Conservation (phyloP, 2,888 invertebrate species). For the Punctoribates punctum region DNA sequence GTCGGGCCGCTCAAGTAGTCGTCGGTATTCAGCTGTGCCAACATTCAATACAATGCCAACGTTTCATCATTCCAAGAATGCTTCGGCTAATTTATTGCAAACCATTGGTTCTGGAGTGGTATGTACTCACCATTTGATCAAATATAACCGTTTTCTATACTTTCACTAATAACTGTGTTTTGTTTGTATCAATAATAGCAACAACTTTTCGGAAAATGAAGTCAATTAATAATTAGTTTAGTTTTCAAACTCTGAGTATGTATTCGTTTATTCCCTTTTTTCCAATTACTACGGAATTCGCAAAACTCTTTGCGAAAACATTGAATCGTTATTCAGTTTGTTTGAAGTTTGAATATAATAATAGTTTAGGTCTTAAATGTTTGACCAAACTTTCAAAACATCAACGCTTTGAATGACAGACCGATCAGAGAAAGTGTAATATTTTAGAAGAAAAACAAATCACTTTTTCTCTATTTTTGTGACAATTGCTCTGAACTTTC, state of each 20-base stretch:
- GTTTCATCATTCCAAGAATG: conserved; percentile 40
- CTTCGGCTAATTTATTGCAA: conserved; percentile 65
- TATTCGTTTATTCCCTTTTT: too few species aligned
- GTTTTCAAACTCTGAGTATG: background rate
- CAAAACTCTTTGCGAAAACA: too few species aligned
- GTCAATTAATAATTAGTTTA: conserved; percentile 27
- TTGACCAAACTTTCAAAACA: too few species aligned
- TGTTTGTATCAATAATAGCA: conserved; percentile 35
- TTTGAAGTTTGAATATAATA: too few species aligned
- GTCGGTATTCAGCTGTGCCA: conserved; percentile 48
- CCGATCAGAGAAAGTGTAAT: too few species aligned
- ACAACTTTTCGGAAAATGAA: conserved; percentile 50
- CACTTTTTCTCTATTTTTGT: too few species aligned
- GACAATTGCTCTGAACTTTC: too few species aligned
- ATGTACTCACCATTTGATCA: conserved; percentile 15
- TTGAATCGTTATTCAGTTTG: too few species aligned
- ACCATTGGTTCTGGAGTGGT: conserved; percentile 84
- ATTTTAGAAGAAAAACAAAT: too few species aligned
- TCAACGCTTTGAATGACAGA: too few species aligned
- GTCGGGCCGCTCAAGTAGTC: conserved; percentile 46
- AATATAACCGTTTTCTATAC: background rate
- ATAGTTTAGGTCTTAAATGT: too few species aligned
- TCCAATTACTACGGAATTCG: too few species aligned
- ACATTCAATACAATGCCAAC: conserved; percentile 41
- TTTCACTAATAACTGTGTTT: background rate